A percentile compares a stretch with the other conserved stretches of the same genome.
Evolutionary conservation across 2,888 invertebrate species (phyloP).

Genomic region (Chelonus formosanus): DNA sequence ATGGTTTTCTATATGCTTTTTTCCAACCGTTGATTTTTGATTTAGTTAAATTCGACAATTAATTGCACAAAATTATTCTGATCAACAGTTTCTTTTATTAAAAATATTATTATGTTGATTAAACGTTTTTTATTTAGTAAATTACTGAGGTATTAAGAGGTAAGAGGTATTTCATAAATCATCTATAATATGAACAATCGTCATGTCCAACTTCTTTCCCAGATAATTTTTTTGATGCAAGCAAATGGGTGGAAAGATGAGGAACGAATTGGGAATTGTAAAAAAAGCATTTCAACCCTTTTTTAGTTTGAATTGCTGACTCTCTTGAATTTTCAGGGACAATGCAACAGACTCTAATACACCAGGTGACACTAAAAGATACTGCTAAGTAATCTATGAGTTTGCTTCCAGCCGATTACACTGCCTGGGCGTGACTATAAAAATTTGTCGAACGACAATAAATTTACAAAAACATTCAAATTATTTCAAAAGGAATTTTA

Average conservation of each 20-base stretch:
- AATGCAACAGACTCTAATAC: slow-evolving; percentile 18
- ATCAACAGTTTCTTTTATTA: no score
- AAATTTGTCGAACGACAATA: background rate
- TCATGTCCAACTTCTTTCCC: no score
- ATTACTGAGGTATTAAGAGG: no score
- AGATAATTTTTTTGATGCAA: no score
- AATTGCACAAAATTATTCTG: no score
- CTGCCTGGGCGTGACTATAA: slow-evolving; percentile 40
- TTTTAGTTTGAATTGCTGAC: slow-evolving; percentile 12
- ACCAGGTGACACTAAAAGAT: slow-evolving; percentile 36
- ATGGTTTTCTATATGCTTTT: no score
- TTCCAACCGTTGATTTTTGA: no score
- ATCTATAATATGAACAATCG: no score
- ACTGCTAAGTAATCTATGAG: slow-evolving; percentile 25
- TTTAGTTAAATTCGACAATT: no score
- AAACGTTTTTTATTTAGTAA: no score
- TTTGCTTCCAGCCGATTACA: slow-evolving; percentile 43
- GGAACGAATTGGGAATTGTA: slow-evolving; percentile 28
- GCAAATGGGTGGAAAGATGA: slow-evolving; percentile 29
- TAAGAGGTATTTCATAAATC: no score
- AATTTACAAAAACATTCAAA: background rate
- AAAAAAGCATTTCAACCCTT: slow-evolving; percentile 39
- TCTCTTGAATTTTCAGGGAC: slow-evolving; percentile 23
- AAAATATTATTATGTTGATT: no score
- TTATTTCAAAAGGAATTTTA: background rate